These are phyloP conservation scores for Sphecodes monilicornis DNA, from an alignment of 2,888 invertebrate genomes.

Conservation along the genomic window DNA sequence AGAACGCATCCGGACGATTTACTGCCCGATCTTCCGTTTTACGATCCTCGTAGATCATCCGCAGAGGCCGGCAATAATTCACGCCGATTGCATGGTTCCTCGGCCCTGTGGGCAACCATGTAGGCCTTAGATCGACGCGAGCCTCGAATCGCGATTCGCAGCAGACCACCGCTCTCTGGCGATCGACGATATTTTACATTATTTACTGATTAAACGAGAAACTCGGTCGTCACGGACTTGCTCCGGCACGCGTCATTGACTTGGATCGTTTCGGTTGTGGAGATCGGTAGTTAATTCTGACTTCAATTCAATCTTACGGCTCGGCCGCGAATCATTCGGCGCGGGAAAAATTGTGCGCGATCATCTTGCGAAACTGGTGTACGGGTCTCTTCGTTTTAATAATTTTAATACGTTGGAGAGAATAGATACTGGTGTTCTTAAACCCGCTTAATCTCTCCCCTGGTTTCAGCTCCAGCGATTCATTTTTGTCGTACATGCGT, in stretches of 20 bases:
- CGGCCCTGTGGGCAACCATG: conserved; percentile 18
- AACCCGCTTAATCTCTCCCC: neutral
- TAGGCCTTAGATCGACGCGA: conserved; percentile 7
- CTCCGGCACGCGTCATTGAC: neutral
- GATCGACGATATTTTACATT: neutral
- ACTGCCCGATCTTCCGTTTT: conserved; percentile 38
- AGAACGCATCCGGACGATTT: conserved; percentile 51
- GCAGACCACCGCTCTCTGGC: neutral
- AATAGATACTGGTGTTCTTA: neutral
- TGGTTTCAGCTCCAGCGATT: no score
- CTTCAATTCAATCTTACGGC: neutral
- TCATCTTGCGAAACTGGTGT: neutral
- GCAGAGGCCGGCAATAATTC: conserved; percentile 40
- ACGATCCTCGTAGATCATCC: conserved; percentile 55
- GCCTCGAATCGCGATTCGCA: neutral
- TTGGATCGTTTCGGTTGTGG: neutral
- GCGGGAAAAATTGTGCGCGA: neutral
- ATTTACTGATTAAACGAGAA: neutral
- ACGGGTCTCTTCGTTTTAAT: neutral
- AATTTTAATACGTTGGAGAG: neutral
- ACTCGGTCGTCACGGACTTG: neutral
- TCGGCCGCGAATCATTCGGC: neutral
- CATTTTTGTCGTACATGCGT: no score
- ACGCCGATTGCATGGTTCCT: conserved; percentile 33
- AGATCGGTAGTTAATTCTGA: neutral